Percentiles rank a stretch among this genome's conserved stretches.
phyloP scores from a whole-genome alignment of 2,888 invertebrate species.

The Sclerodermus sp. region DNA sequence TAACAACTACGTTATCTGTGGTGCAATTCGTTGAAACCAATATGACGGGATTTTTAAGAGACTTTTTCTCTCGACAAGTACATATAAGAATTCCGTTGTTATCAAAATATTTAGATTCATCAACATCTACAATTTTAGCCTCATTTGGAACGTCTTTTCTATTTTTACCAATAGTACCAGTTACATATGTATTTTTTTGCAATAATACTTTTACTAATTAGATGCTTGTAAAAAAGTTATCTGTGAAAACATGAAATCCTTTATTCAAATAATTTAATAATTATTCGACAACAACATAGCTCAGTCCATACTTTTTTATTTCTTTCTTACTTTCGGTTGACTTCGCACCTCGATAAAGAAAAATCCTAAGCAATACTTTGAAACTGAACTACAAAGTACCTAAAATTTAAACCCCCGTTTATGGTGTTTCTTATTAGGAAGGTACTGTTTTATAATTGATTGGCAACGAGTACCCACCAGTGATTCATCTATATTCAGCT shows the following conservation, averaged over 20 bases:
- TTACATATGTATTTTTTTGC: constrained; percentile 22
- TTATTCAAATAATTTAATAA: constrained; percentile 32
- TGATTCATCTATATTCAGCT: no score
- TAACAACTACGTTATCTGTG: no score
- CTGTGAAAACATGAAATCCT: constrained; percentile 31
- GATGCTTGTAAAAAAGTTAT: constrained; percentile 34
- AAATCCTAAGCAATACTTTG: no score
- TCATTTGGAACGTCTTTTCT: constrained; percentile 25
- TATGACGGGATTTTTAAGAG: constrained; percentile 17
- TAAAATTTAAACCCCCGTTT: no score
- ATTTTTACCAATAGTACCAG: constrained; percentile 27
- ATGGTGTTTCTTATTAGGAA: no score
- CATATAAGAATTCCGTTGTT: constrained; percentile 23
- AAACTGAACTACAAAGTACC: no score
- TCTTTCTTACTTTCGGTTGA: no score
- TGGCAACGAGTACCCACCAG: no score
- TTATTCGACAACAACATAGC: constrained; percentile 26
- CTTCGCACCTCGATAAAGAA: no score
- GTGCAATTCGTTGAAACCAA: no score
- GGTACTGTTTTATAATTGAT: no score
- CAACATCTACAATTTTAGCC: constrained; percentile 20
- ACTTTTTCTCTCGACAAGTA: constrained; percentile 27
- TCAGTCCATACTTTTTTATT: no score
- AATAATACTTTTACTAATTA: constrained; percentile 19
- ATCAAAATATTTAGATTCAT: constrained; percentile 24